Base-by-base conservation (phyloP, 2,113 vertebrate genomes). In the Semnopithecus entellus region DNA sequence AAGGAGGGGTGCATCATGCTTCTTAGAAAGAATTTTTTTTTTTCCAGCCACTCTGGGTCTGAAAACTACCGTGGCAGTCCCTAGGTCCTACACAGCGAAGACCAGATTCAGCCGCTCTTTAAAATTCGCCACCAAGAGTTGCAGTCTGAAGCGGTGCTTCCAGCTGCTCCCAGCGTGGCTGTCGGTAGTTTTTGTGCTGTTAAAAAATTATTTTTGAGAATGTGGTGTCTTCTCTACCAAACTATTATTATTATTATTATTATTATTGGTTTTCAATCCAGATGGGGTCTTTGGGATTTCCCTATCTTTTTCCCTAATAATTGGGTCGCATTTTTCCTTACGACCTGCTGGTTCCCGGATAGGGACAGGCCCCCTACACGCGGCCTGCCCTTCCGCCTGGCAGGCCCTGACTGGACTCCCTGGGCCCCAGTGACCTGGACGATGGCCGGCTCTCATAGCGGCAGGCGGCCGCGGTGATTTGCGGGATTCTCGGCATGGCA, bases 401-500 rank as follows among this genome's bases (percentile, higher is more conserved):
- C 70, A 86, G 93, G 83, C 95, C 87, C 35, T 2, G 38, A 22
- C 91, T 57, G 81, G 40, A 38, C 57, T 93, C 78, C 52, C 38
- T 3, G 14, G 32, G 86, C 59, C 59, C 57, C 8, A 1, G 88
- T 4, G 35, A 64, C 93, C 88, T 30, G 66, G 17, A 87, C 94
- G 17, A 61, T 27, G 38, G 61, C 95, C 81, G 79, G 12, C 97
- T 94, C 96, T 94, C 97, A 92, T 91, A 97, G 95, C 97, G 81
- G 97, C 97, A 61, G 90, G 94, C 82, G 94, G 88, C 93, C 73
- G 75, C 78, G 92, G 98, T 98, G 99, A 99, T 99, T 98, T 98
- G 98, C 98, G 97, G 96, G 98, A 98, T 88, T 96, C 92, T 98
- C 86, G 61, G 98, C 98, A 98, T 98, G 96, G 99, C 99, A 99